Conservation (phyloP, 1,140 invertebrate genomes). For the Odontomachus brunneus region DNA sequence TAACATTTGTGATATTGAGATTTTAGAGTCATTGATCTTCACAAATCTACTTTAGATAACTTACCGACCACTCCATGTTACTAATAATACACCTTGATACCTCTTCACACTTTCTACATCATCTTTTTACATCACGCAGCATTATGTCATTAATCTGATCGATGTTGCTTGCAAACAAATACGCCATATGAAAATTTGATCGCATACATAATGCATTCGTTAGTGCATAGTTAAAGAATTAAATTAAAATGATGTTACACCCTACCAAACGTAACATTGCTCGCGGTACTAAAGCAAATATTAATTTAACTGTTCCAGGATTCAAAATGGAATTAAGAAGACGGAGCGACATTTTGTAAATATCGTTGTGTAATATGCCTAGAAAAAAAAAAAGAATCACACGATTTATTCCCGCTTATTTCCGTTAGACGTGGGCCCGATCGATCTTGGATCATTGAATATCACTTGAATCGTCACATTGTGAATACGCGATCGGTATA, state of each 20-base stretch:
- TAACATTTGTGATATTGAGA: not conserved
- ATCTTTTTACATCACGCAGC: not conserved
- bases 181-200: not conserved
- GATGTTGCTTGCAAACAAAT: not conserved
- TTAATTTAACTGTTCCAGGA: slow-evolving; percentile 73
- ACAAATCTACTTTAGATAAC: not conserved
- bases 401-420: slow-evolving; percentile 70
- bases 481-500: slow-evolving; percentile 35
- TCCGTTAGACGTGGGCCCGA: slow-evolving; percentile 54
- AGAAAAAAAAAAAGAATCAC: slow-evolving; percentile 65
- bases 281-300: slow-evolving; percentile 16
- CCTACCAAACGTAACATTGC: not conserved
- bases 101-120: slow-evolving; percentile 20
- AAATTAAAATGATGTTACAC: not conserved
- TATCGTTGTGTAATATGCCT: slow-evolving; percentile 81
- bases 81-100: slow-evolving; percentile 25
- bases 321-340: slow-evolving; percentile 75
- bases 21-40: slow-evolving; percentile 33
- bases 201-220: slow-evolving; percentile 25
- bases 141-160: slow-evolving; percentile 6
- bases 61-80: slow-evolving; percentile 12
- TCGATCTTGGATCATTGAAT: slow-evolving; percentile 44
- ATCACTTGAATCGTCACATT: slow-evolving; percentile 41
- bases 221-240: slow-evolving; percentile 1
- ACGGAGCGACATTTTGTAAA: slow-evolving; percentile 80